Percentiles rank a stretch among this genome's conserved stretches.
These are phyloP conservation scores for Apantesis nais DNA, from an alignment of 2,888 invertebrate genomes.

Conservation along the genomic window DNA sequence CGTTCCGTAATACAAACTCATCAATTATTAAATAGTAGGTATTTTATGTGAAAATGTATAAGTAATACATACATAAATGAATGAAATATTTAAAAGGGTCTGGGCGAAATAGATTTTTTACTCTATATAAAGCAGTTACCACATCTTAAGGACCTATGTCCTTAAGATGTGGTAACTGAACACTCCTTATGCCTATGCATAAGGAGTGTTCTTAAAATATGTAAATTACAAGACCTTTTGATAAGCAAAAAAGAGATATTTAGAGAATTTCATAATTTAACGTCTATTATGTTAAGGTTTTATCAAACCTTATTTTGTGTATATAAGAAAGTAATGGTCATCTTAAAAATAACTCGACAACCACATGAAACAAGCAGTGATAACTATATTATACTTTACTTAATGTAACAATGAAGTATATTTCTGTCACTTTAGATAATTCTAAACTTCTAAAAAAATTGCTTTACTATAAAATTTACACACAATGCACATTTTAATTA, in stretches of 20 bases:
- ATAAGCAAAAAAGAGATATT: neutral
- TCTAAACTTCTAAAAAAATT: neutral
- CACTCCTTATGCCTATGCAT: too few species aligned
- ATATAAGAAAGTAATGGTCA: neutral
- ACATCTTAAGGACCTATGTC: neutral
- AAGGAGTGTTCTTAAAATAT: neutral
- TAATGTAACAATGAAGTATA: neutral
- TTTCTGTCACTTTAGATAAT: neutral
- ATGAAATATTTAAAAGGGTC: neutral
- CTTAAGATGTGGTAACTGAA: too few species aligned
- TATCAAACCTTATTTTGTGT: too few species aligned
- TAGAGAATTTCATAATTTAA: neutral
- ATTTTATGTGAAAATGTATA: neutral
- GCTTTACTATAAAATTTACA: neutral
- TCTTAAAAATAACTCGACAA: neutral
- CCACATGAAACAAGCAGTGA: neutral
- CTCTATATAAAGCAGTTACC: neutral
- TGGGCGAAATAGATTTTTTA: neutral
- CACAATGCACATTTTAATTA: slow-evolving; percentile 2
- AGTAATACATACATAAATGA: neutral
- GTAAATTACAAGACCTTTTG: neutral
- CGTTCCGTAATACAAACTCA: neutral
- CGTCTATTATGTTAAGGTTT: too few species aligned
- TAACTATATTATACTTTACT: neutral
- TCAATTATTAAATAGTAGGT: neutral